These are phyloP conservation scores for Ornithorhynchus anatinus DNA, from an alignment of 2,113 vertebrate genomes.

Conservation along the genomic window DNA sequence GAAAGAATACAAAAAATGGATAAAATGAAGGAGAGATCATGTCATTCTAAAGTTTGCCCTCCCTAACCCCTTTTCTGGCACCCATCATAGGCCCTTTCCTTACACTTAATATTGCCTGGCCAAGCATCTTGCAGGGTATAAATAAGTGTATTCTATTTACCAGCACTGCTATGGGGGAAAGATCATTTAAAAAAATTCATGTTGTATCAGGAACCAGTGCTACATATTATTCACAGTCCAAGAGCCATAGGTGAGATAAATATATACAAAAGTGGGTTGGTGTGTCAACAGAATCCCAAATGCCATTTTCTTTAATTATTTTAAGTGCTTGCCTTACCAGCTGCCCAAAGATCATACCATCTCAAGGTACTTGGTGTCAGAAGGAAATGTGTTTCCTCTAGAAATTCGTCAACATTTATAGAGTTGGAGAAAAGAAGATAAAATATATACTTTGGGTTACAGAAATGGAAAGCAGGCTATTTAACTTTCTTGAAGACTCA, in stretches of 20 bases:
- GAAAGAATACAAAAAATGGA: neutral
- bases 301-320: neutral
- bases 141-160: conserved; percentile 15
- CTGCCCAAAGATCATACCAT: neutral
- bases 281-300: neutral
- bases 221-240: neutral
- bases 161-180: neutral
- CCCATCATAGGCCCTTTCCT: neutral
- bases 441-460: neutral
- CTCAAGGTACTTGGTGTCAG: conserved; percentile 5
- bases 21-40: neutral
- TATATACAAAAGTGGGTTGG: neutral
- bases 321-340: neutral
- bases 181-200: neutral
- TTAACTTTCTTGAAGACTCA: conserved; percentile 19
- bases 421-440: neutral
- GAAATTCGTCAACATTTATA: neutral
- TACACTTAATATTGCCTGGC: conserved; percentile 7
- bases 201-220: neutral
- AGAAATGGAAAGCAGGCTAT: neutral
- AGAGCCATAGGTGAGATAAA: neutral
- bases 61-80: neutral
- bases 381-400: neutral
- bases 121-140: neutral
- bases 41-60: too few species aligned